phyloP scores from a whole-genome alignment of 2,113 vertebrate genomes.

The Podilymbus podiceps region DNA sequence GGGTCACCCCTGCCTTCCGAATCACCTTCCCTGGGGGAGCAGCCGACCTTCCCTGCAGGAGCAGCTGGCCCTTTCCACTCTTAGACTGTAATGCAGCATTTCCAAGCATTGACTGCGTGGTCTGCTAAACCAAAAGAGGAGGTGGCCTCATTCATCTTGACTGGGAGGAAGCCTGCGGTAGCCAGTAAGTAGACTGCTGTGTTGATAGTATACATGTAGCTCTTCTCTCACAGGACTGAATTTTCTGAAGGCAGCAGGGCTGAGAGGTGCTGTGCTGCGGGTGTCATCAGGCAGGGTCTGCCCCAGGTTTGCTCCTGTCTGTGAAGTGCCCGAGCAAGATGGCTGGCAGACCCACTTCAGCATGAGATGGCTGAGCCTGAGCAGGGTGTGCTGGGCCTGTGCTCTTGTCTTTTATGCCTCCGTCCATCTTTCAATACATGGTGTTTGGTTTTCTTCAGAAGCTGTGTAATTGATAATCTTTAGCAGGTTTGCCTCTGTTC shows the following conservation, averaged over 20 bases:
- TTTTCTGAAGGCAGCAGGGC: no score
- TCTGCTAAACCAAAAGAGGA: not conserved
- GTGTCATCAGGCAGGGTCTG: not conserved
- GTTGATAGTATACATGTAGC: fast-evolving
- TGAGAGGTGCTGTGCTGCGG: not conserved
- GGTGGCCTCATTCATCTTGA: not conserved
- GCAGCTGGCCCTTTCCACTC: no score
- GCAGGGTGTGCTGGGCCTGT: not conserved
- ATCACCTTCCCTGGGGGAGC: not conserved
- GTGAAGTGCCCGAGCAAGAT: fast-evolving
- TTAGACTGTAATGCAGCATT: not conserved
- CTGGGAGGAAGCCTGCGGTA: not conserved
- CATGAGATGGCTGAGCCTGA: fast-evolving
- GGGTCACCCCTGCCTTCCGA: not conserved
- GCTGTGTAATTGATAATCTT: not conserved
- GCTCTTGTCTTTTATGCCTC: not conserved
- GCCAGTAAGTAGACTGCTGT: not conserved
- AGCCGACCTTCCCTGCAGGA: fast-evolving
- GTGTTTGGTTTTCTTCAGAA: not conserved
- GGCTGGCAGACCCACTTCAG: not conserved
- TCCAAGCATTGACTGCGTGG: fast-evolving
- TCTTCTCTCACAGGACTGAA: not conserved
- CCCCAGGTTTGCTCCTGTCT: not conserved
- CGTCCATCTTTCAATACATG: not conserved
- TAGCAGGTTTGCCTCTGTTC: not conserved